These are phyloP conservation scores for Tipula confusa DNA, from an alignment of 2,888 invertebrate genomes.

Conservation along the genomic window DNA sequence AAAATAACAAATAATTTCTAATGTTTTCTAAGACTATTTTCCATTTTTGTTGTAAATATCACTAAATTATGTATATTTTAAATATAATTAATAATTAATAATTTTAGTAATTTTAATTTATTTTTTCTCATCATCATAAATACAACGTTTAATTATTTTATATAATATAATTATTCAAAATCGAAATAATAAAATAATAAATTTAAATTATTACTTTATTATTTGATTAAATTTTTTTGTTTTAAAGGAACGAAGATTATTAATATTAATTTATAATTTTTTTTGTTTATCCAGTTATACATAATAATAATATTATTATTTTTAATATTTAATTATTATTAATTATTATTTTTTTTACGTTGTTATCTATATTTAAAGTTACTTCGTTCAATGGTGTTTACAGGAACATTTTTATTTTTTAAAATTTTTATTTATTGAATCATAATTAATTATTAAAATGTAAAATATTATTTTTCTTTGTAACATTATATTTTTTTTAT, in stretches of 20 bases:
- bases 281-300: neutral
- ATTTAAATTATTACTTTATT: slow-evolving; percentile 5
- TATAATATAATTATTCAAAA: neutral
- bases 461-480: neutral
- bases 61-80: slow-evolving; percentile 30
- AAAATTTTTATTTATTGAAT: neutral
- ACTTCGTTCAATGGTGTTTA: slow-evolving; percentile 27
- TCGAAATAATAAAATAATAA: neutral
- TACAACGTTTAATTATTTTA: slow-evolving; percentile 13
- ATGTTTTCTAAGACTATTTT: slow-evolving; percentile 25
- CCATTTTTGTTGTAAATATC: slow-evolving; percentile 28
- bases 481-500: neutral
- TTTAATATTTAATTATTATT: neutral
- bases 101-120: slow-evolving; percentile 20
- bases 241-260: slow-evolving; percentile 21
- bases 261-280: slow-evolving; percentile 16
- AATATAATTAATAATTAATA: slow-evolving; percentile 27
- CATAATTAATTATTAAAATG: slow-evolving; percentile 25
- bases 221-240: neutral
- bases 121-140: slow-evolving; percentile 21
- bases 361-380: no score
- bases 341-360: neutral
- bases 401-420: slow-evolving; percentile 6
- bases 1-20: slow-evolving; percentile 16
- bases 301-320: neutral